Evolutionary conservation across 2,888 invertebrate species (phyloP).

Genomic region (Aporophyla lueneburgensis): DNA sequence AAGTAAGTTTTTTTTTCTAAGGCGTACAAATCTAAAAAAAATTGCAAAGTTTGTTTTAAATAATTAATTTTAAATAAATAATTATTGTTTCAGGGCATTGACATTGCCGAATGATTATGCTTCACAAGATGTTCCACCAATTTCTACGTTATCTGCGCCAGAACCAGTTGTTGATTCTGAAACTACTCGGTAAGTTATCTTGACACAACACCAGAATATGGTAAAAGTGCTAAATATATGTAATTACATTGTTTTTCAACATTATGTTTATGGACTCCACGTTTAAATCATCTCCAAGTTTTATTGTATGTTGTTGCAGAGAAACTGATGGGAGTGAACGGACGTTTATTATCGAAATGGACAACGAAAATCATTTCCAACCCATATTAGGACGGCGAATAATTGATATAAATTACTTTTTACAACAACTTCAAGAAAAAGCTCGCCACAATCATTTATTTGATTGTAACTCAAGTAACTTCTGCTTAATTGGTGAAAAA

Average conservation of each 20-base stretch:
- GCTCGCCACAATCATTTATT: conserved; percentile 11
- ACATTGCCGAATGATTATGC: background rate
- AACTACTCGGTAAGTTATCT: conserved; percentile 17
- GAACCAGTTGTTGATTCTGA: background rate
- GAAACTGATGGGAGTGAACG: background rate
- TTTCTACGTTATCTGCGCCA: background rate
- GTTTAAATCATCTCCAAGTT: background rate
- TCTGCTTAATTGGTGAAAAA: conserved; percentile 5
- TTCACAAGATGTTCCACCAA: conserved; percentile 4
- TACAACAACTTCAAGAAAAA: conserved; percentile 11
- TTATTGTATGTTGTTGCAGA: background rate
- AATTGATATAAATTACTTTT: conserved; percentile 13
- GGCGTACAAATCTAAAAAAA: background rate
- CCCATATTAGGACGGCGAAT: conserved; percentile 6
- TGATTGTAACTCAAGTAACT: conserved; percentile 1
- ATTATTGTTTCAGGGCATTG: conserved; percentile 14
- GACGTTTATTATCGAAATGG: background rate
- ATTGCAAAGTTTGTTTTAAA: too few relatives aligned
- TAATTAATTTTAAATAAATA: too few relatives aligned
- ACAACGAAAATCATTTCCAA: background rate
- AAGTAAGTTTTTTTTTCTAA: background rate
- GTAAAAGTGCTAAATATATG: background rate
- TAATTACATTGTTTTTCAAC: background rate
- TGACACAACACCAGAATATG: background rate
- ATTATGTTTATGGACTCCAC: background rate